Base-by-base conservation (phyloP, 2,113 vertebrate species). In the Lophius piscatorius region DNA sequence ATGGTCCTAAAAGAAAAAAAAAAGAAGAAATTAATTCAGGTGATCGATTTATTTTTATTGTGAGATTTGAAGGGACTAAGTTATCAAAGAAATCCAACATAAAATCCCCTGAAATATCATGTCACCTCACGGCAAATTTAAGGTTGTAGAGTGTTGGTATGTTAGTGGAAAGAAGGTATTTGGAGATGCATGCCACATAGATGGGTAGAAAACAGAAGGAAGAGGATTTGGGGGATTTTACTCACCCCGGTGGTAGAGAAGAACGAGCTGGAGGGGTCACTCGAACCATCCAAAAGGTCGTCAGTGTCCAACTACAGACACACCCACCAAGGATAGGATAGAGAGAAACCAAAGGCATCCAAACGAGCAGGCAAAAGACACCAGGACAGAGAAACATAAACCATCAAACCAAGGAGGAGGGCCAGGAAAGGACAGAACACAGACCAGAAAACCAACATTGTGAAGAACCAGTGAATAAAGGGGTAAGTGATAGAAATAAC, bases 211-310 rank as follows among this genome's bases (percentile, higher is more conserved):
- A 74, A 79, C 63, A 77, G 80, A 9, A 40, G 64, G 45, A 41
- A 13, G 57, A 83, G 80, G 47, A 64, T 76, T n/a, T 63, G 83
- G 87, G 87, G 85, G 89, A 58, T 76, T 77, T 78, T 87, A 95
- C 93, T 90, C 91, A 96, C 95, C 93, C 94, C 94, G 79, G 93
- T 86, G 76, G 92, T 86, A 82, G 94, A 93, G 91, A 95, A 95
- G 93, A 96, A 95, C 86, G 94, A 94, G 80, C 88, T 93, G 87
- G 93, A 91, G 86, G 94, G 92, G 83, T 96, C 93, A 87, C 92
- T 91, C 31, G 94, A 91, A 85, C 91, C 94, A 90, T 96, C 94
- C 93, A 96, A 93, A 91, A 96, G 92, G 91, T 96, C 94, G 74
- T 95, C 95, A 78, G 89, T 88, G 88, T 95, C 95, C 82, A 95